These are phyloP conservation scores for Serilophus lunatus DNA, from an alignment of 2,113 vertebrate genomes.

Conservation along the genomic window DNA sequence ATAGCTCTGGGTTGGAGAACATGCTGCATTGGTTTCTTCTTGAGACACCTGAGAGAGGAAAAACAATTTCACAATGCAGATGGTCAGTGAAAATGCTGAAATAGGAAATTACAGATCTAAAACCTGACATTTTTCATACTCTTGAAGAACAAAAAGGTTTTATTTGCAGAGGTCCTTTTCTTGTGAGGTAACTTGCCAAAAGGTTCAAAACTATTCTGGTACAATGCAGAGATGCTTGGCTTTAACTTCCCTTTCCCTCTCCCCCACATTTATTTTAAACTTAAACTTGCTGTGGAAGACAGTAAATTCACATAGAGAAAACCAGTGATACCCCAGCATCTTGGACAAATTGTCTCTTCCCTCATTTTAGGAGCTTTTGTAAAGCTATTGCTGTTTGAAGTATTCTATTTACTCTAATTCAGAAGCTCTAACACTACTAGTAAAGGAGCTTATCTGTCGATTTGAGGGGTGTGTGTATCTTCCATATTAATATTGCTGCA, in stretches of 20 bases:
- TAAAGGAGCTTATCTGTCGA: neutral
- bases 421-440: neutral
- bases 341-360: neutral
- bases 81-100: slow-evolving; percentile 9
- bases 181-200: neutral
- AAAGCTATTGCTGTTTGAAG: neutral
- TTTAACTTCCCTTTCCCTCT: neutral
- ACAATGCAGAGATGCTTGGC: neutral
- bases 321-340: neutral
- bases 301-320: neutral
- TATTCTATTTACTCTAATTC: neutral
- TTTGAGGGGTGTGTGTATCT: neutral
- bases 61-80: neutral
- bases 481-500: neutral
- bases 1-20: neutral
- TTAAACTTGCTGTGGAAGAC: neutral
- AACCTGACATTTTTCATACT: neutral
- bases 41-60: neutral
- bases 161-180: neutral
- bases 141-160: neutral
- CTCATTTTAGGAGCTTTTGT: neutral
- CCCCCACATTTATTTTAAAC: neutral
- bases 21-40: neutral
- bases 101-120: neutral
- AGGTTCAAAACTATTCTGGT: neutral